Evolutionary conservation across 2,113 vertebrate species (phyloP), one percentile per base, ranked within the genome.

Genomic region (Anhinga anhinga): DNA sequence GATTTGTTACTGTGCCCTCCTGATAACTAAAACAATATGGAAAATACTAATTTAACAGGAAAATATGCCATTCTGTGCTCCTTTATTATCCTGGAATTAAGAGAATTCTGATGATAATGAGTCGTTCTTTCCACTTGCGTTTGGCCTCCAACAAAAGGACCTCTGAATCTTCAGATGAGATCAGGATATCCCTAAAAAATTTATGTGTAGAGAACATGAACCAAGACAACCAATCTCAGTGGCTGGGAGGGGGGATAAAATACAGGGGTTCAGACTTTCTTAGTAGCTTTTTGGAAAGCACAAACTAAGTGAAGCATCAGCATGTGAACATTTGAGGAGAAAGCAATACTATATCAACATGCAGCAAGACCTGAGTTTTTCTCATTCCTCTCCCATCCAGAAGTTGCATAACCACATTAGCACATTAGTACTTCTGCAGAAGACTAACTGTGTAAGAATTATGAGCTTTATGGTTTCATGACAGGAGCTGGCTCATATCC

Each of bases 341-440:
- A 82, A 67, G 0, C 50, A 13, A 38, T 71, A 20, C 6, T 73
- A 1, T 11, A 67, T 11, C n/a, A 50, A n/a, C 20, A 8, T 1
- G 2, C 9, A 23, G 9, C 74, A 61, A 77, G 52, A 38, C 36
- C n/a, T 3, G 27, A 59, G 12, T 3, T 88, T 79, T 82, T 76
- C 25, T 47, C 66, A 0, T 27, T 52, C 30, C 3, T 1, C 38
- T 86, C 38, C 44, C 67, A 53, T 36, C 26, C 66, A 69, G 49
- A 65, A 77, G 79, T 80, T 93, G 82, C 70, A 52, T 90, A 95
- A 96, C 9, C 32, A 13, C 70, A 66, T 94, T 23, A 93, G 73
- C 12, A 3, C 70, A 63, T 88, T 32, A 63, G 50, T 62, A 49
- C 50, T 74, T 38, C 82, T 77, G 74, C 49, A 92, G 88, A 88